Evolutionary conservation across 2,113 vertebrate genomes (phyloP), one percentile per base, ranked within the genome.

Genomic region (Heterotis niloticus): DNA sequence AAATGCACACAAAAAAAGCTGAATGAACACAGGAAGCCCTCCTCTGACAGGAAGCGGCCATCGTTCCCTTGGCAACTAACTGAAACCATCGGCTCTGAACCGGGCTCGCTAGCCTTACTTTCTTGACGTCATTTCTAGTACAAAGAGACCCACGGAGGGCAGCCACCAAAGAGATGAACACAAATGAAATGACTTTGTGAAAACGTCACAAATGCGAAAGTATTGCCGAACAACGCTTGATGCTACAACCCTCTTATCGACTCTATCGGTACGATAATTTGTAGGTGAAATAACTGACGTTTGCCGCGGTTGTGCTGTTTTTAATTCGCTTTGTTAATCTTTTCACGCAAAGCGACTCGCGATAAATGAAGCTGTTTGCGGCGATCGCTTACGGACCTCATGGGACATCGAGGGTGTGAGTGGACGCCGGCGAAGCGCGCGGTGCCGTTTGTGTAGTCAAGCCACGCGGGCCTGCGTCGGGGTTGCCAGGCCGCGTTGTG

Each of bases 21-120:
- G 89, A 93, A 94, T 93, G 92, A 93, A 92, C 87, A 92, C 92
- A 92, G 91, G 91, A 92, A 93, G 88, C 89, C 87, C 85, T 85
- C 81, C 88, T 86, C 82, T 82, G 87, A 88, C 92, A 94, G 92
- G 92, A 94, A 94, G 91, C 92, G 91, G 90, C 85, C 84, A 85
- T 89, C 87, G 92, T 89, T 93, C 82, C 92, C 88, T 91, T 92
- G 92, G 91, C 82, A 91, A 92, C 92, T 81, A 89, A 89, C 89
- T 86, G 90, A 92, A 93, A 93, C 87, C 89, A 79, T 75, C 86
- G 88, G 87, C 89, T 87, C 87, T 71, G 76, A 83, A 80, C 78
- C 85, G 88, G 87, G 85, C 86, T 84, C 74, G 86, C 79, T 84
- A 89, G 79, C 87, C 86, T 84, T 77, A 71, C 78, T 87, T 81